Conservation (phyloP, 1,140 invertebrate genomes). For the Muscidifurax raptorellus region DNA sequence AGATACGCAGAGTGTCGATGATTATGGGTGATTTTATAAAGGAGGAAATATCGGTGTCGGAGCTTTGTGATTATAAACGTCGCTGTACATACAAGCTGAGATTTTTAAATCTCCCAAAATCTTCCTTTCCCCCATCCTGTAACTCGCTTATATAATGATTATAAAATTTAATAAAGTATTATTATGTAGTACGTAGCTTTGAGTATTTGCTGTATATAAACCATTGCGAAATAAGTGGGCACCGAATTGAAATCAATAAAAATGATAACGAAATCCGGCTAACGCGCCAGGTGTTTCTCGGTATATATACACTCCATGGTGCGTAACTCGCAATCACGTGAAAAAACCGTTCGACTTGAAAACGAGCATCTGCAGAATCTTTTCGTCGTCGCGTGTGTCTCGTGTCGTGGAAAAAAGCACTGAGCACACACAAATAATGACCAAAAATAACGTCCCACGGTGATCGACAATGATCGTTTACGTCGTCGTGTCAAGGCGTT, state of each 20-base stretch:
- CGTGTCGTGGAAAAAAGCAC: background rate
- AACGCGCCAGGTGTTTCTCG: background rate
- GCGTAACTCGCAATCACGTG: background rate
- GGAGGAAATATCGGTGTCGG: background rate
- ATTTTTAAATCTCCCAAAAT: too few species aligned
- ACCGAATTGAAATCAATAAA: background rate
- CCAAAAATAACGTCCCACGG: background rate
- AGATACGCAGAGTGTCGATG: too few species aligned
- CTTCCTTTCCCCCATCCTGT: too few species aligned
- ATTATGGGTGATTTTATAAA: too few species aligned
- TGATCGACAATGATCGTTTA: background rate
- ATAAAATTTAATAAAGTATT: too few species aligned
- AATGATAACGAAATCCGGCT: conserved; percentile 2
- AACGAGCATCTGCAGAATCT: background rate
- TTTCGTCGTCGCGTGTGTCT: background rate
- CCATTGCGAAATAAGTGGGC: background rate
- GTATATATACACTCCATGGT: background rate
- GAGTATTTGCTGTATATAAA: background rate
- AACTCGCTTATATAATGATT: too few species aligned
- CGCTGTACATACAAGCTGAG: too few species aligned
- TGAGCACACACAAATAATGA: background rate
- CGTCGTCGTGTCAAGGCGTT: background rate
- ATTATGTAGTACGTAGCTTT: too few species aligned
- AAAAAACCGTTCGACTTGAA: background rate
- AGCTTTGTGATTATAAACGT: background rate